Conservation (phyloP, 2,888 invertebrate genomes). For the Allygus modestus region DNA sequence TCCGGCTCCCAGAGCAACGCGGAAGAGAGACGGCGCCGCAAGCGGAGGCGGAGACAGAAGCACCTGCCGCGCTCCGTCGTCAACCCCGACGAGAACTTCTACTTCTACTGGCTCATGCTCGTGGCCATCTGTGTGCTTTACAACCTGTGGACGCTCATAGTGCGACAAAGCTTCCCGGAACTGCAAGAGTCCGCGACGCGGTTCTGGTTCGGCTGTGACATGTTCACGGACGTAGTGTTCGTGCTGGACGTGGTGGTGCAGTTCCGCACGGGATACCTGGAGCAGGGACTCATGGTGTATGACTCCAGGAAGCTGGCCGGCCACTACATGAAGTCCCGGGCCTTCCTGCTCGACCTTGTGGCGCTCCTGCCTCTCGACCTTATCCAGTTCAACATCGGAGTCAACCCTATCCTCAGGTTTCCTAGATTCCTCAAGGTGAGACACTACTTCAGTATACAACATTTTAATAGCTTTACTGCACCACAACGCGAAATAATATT, state of each 20-base stretch:
- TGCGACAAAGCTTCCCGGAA: constrained; percentile 96
- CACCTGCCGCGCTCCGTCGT: constrained; percentile 89
- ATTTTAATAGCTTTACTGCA: constrained; percentile 51
- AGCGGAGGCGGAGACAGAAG: constrained; percentile 80
- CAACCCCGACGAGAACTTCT: constrained; percentile 97
- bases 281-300: constrained; percentile 90
- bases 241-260: constrained; percentile 93
- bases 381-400: constrained; percentile 88
- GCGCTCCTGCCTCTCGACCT: constrained; percentile 92
- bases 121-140: constrained; percentile 94
- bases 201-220: constrained; percentile 91
- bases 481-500: too few species aligned
- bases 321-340: constrained; percentile 90
- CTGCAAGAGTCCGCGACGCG: constrained; percentile 85
- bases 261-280: constrained; percentile 95
- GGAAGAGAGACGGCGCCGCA: constrained; percentile 81
- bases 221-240: constrained; percentile 91
- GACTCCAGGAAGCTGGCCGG: constrained; percentile 93
- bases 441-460: too few species aligned
- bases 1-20: constrained; percentile 74
- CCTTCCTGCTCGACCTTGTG: constrained; percentile 90
- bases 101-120: constrained; percentile 96
- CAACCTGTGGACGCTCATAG: constrained; percentile 97
- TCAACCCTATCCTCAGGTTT: constrained; percentile 92
- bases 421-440: constrained; percentile 90